Evolutionary conservation across 2,113 vertebrate genomes (phyloP), one percentile per base, ranked within the genome.

Genomic region (Microcebus griseorufus): DNA sequence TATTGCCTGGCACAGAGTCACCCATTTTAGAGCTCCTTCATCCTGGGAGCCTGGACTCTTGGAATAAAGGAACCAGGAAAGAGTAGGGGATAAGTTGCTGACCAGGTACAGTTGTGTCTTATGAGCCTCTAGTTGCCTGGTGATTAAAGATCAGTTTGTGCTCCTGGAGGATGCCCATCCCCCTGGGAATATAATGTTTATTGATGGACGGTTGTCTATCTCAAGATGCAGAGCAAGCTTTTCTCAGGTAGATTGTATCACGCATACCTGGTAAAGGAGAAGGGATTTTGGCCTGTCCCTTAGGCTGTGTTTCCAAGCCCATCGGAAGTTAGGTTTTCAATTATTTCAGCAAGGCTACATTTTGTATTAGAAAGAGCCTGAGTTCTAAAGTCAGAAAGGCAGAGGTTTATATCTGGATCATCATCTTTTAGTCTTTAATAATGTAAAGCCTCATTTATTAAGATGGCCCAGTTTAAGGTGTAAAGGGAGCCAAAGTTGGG

Each of bases 311-410:
- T 81, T 92, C 23, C 18, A 34, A 95, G 22, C 27, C 42, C 62
- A 6, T 48, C 14, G 60, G 64, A 53, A 80, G 37, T n/a, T 34
- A 23, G 48, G 18, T 3, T 18, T 18, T 90, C 27, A 25, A 48
- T 42, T 27, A 17, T 70, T 37, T 11, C 48, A 64, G 51, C 27
- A 51, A 62, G 25, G 0, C 65, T 25, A 2, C 6, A 0, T 86
- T 65, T 0, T 27, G 16, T 22, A 3, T 17, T 72, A 73, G 37
- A 60, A 81, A 78, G 48, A 76, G 3, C 6, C 65, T 69, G 45
- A 9, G 10, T 13, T 67, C 55, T 70, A 88, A 87, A 72, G 70
- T 83, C 51, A 95, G 64, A 70, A 70, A 90, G 64, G 34, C 70
- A 90, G 80, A 86, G 17, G 10, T 62, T 70, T 42, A 20, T 9